Evolutionary conservation across 2,113 vertebrate genomes (phyloP).

Genomic region (Pogonocichla stellata): DNA sequence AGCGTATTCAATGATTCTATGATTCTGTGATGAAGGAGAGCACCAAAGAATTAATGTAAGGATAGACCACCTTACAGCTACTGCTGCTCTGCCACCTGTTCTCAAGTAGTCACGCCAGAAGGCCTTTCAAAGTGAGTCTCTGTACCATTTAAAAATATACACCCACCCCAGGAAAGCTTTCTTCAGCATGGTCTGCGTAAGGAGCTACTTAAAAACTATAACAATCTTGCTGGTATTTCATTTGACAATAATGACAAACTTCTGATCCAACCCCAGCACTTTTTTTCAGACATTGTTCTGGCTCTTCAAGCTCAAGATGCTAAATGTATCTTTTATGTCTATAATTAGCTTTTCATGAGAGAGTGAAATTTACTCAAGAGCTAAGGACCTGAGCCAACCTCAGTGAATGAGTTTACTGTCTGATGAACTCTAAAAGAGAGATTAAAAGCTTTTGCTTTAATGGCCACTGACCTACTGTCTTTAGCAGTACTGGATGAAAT

Average conservation of each 20-base stretch:
- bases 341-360: not conserved
- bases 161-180: not conserved
- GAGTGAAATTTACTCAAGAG: not conserved
- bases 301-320: not conserved
- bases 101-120: not conserved
- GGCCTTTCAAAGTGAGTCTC: not conserved
- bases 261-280: not conserved
- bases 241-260: not conserved
- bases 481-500: not conserved
- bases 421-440: not conserved
- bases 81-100: not conserved
- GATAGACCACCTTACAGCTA: not conserved
- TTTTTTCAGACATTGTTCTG: not conserved
- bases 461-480: not conserved
- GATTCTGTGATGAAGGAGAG: not conserved
- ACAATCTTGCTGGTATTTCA: not conserved
- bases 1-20: accelerated
- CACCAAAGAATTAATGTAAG: not conserved
- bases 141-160: not conserved
- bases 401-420: not conserved
- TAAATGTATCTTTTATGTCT: not conserved
- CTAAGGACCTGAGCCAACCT: not conserved
- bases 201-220: not conserved
- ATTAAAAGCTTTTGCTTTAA: not conserved
- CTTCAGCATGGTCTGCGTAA: not conserved